Base-by-base conservation (phyloP, 2,888 invertebrate genomes). In the Cepaea hortensis region DNA sequence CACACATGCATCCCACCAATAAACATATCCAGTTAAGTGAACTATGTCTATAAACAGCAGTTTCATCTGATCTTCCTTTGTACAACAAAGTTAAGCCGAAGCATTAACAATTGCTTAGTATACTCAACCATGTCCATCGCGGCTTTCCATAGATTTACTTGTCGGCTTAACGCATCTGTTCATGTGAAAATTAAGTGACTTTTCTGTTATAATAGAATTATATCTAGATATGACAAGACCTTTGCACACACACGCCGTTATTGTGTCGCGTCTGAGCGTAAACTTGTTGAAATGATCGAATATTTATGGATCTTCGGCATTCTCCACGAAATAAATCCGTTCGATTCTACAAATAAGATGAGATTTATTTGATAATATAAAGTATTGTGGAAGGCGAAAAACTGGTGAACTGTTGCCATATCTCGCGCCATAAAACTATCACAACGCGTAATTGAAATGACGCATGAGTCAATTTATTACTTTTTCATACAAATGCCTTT, bases 391-490 rank as follows among this genome's bases (percentile, higher is more conserved):
- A 23, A 62, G 62, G 23, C 55, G 77, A 77, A 50, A 23, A 11
- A 55, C 11, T 5, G 77, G 55, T 55, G 55, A 77, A 55, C 77
- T 77, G 77, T 55, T 77, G n/a, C 23, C 75, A 3, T 6, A 55
- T 5, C 55, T 76, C 11, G 50, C 11, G 23, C 11, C 77, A 55
- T 77, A 77, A 77, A 77, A 6, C n/a, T 55, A 77, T 50, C 55
- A 3, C 3, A 11, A 3, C 77, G 20, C n/a, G n/a, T 55, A 9
- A 55, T 77, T 61, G 11, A 77, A 77, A 77, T 77, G 77, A 11
- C 77, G 13, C 55, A 3, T n/a, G n/a, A 77, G 77, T 77, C 50
- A 61, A 55, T 77, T 77, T 55, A 77, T 77, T 55, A 77, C 9
- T 55, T 55, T 35, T 75, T 77, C 55, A 55, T n/a, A 50, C 6